Evolutionary conservation across 2,797 vertebrate genomes (phyloP), one percentile per base, ranked within the genome.

Genomic region (Synanceia verrucosa): DNA sequence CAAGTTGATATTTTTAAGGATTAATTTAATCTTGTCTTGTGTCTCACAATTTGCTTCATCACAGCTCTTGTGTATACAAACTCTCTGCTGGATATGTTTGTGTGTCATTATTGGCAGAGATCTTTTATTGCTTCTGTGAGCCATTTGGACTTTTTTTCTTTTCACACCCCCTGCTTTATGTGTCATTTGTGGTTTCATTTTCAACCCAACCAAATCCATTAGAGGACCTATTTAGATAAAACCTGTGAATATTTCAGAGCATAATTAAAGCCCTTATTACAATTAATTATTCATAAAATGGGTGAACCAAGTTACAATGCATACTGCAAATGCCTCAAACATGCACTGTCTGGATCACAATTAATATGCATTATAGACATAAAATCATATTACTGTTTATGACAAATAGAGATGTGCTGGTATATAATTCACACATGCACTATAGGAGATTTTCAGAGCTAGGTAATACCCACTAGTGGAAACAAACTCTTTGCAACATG

Each of bases 201-300:
- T 84, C 70, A 87, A 57, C 71, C 66, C 67, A 59, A 79, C 76
- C 60, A 66, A 85, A 78, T 57, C 48, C 78, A 74, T 85, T 78
- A 78, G 21, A 76, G 64, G 71, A 80, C 70, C 80, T 84, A 86
- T 90, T 87, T 84, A 57, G 51, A 55, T 70, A 85, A 89, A 91
- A 88, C 68, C 73, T 77, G 78, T 89, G 78, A 88, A 91, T 91
- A 90, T 90, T 89, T 87, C 79, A 83, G 74, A 66, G 56, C 76
- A 69, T 87, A 88, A 92, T 91, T 89, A 86, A 69, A 86, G 81
- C 57, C 58, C 72, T 91, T 85, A 91, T 93, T 90, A 86, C 72
- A 88, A 83, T 91, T 85, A 75, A 91, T 91, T 90, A 90, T 92
- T 91, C 86, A 88, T 87, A 83, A 80, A 88, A 86, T 58, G 78